These are phyloP conservation scores for Coptodon bakossiorum DNA, from an alignment of 2,113 vertebrate species.

Conservation along the genomic window DNA sequence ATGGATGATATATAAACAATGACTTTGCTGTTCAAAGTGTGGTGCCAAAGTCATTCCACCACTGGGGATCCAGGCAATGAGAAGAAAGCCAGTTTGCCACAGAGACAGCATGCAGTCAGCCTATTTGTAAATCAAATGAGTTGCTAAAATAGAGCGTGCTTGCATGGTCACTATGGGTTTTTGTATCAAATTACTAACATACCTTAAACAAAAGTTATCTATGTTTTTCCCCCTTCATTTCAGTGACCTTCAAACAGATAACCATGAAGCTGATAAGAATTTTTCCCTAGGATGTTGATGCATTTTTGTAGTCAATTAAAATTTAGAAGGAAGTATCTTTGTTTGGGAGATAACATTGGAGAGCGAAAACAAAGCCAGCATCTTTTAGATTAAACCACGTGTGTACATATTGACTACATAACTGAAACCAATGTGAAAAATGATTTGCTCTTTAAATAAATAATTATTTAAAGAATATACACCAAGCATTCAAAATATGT, in stretches of 20 bases:
- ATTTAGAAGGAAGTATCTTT: not conserved
- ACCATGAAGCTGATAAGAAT: conserved; percentile 7
- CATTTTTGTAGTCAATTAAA: conserved; percentile 15
- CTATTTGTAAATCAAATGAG: conserved; percentile 56
- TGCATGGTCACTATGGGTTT: conserved; percentile 3
- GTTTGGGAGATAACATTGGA: not conserved
- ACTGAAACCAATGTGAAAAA: not conserved
- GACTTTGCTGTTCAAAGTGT: conserved; percentile 29
- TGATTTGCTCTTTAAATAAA: not conserved
- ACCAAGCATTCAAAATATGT: not conserved
- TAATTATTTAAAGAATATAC: not conserved
- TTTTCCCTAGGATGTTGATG: not conserved
- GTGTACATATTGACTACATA: not conserved
- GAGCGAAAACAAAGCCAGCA: not conserved
- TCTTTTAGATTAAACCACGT: not conserved
- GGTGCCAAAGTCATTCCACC: conserved; percentile 15
- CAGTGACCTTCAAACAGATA: conserved; percentile 29
- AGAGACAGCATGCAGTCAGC: not conserved
- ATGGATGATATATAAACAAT: not conserved
- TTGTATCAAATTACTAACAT: not conserved
- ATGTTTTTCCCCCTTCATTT: not conserved
- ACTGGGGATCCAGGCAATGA: not conserved
- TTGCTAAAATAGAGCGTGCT: conserved; percentile 33
- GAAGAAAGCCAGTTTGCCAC: conserved; percentile 14
- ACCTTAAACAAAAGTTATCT: not conserved